Percentiles rank a stretch among this genome's conserved stretches.
Conservation (phyloP, 1,140 invertebrate genomes). For the Theocolax elegans region DNA sequence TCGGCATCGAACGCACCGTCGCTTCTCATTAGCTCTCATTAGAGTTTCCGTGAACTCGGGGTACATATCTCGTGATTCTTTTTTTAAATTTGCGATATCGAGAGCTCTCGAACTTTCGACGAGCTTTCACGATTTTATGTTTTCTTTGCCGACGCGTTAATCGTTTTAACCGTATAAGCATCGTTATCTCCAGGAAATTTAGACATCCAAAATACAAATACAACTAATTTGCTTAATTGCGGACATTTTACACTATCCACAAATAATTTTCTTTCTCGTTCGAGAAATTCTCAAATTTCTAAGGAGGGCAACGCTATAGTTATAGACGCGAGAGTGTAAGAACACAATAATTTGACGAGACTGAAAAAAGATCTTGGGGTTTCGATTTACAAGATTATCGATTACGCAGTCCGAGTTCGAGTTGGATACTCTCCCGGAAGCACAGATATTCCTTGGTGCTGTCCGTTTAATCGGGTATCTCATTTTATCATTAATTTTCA, state of each 20-base stretch:
- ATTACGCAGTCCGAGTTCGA: not conserved
- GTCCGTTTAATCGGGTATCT: slow-evolving; percentile 28
- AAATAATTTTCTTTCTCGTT: too few relatives aligned
- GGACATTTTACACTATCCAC: too few relatives aligned
- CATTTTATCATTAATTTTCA: slow-evolving; percentile 40
- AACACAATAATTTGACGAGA: not conserved
- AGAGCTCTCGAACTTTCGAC: not conserved
- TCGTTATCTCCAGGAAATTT: too few relatives aligned
- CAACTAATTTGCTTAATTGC: too few relatives aligned
- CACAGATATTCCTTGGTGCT: not conserved
- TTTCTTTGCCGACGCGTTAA: too few relatives aligned
- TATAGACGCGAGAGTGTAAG: too few relatives aligned
- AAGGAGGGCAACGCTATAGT: too few relatives aligned
- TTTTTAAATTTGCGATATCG: not conserved
- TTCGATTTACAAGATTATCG: slow-evolving; percentile 36
- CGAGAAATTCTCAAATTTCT: too few relatives aligned
- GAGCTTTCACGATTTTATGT: not conserved
- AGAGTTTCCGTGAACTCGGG: slow-evolving; percentile 6
- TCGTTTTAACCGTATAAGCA: too few relatives aligned
- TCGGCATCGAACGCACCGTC: not conserved
- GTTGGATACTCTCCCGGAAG: not conserved
- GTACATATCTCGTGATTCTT: slow-evolving; percentile 6
- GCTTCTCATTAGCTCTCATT: slow-evolving; percentile 36
- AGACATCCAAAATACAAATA: too few relatives aligned
- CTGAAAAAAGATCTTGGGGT: slow-evolving; percentile 3